Evolutionary conservation across 2,797 vertebrate genomes (phyloP).

Genomic region (Poeciliopsis presidionis): DNA sequence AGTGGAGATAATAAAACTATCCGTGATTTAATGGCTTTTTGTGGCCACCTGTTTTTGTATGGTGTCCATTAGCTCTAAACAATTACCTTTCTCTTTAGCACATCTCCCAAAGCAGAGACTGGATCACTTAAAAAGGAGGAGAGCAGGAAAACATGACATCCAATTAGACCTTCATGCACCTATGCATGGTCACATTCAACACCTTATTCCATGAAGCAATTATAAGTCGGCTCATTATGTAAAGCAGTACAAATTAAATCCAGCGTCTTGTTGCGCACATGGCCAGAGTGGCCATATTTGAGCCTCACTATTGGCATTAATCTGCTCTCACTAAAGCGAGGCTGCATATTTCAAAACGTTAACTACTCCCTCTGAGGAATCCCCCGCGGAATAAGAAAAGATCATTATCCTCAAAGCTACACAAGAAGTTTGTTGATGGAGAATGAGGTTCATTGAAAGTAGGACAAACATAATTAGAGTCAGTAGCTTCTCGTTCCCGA

Average conservation of each 20-base stretch:
- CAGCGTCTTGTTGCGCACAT: conserved; percentile 23
- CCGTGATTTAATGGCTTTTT: conserved; percentile 58
- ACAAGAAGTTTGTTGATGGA: conserved; percentile 48
- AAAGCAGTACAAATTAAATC: conserved; percentile 41
- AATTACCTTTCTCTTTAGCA: conserved; percentile 56
- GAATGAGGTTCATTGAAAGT: conserved; percentile 61
- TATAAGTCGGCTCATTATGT: conserved; percentile 27
- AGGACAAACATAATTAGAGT: conserved; percentile 68
- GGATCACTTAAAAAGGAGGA: conserved; percentile 7
- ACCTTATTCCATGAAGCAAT: conserved; percentile 10
- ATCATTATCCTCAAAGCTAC: conserved; percentile 56
- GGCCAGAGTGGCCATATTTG: conserved; percentile 25
- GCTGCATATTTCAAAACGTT: conserved; percentile 47
- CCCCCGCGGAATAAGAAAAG: conserved; percentile 57
- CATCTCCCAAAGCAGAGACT: conserved; percentile 13
- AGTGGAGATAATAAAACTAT: conserved; percentile 59
- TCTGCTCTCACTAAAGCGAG: conserved; percentile 42
- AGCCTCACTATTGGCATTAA: conserved; percentile 38
- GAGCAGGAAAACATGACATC: conserved; percentile 14
- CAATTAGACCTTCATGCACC: conserved; percentile 9
- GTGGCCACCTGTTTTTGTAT: conserved; percentile 66
- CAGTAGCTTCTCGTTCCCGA: conserved; percentile 35
- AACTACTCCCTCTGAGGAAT: conserved; percentile 38
- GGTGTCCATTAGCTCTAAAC: conserved; percentile 54
- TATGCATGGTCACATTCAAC: not conserved